phyloP scores from a whole-genome alignment of 1,140 invertebrate species.

The Notospermus geniculatus region DNA sequence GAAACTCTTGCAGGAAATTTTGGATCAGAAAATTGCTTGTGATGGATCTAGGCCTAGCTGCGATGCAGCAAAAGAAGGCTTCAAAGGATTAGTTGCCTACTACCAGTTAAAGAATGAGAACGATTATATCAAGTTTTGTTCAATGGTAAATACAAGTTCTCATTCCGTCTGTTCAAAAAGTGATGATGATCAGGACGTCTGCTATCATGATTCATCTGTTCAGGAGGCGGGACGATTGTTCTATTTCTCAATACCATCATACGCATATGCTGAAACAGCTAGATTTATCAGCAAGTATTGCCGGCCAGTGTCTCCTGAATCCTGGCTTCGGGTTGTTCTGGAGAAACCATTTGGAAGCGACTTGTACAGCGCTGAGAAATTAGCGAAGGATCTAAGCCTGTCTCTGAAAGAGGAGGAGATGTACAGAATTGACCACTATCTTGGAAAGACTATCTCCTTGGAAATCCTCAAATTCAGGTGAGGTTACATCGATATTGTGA shows the following conservation, averaged over 20 bases:
- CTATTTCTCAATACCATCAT: conserved; percentile 49
- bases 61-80: background rate
- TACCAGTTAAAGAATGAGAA: background rate
- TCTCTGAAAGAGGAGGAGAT: conserved; percentile 46
- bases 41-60: background rate
- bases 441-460: conserved; percentile 50
- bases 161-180: background rate
- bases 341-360: conserved; percentile 53
- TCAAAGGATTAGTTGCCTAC: background rate
- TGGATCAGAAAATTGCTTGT: conserved; percentile 17
- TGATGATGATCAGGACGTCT: background rate
- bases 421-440: conserved; percentile 54
- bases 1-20: conserved; percentile 18
- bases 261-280: conserved; percentile 34
- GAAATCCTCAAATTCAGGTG: conserved; percentile 52
- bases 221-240: conserved; percentile 34
- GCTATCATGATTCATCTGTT: background rate
- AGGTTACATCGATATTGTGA: background rate
- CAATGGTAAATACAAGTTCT: background rate
- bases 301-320: conserved; percentile 14
- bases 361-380: conserved; percentile 28
- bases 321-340: conserved; percentile 39
- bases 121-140: conserved; percentile 1
- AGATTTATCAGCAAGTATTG: conserved; percentile 36
- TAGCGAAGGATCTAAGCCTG: conserved; percentile 32